Conservation (phyloP, 2,113 vertebrate genomes). For the Erinaceus europaeus region DNA sequence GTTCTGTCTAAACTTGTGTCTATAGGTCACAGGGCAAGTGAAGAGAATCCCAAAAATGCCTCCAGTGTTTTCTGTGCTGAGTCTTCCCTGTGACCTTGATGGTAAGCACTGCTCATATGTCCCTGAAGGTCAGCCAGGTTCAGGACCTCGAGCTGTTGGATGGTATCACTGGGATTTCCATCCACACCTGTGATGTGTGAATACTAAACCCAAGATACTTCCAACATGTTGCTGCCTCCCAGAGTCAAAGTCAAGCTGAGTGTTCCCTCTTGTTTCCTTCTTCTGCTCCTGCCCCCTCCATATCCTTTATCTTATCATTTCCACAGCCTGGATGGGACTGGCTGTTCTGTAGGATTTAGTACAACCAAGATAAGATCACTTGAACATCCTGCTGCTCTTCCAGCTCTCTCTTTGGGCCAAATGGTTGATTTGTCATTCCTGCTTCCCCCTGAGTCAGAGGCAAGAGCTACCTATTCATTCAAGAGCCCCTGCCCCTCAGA, state of each 20-base stretch:
- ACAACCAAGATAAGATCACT: constrained; percentile 29
- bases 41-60: not conserved
- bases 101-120: not conserved
- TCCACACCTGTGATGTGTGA: not conserved
- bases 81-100: not conserved
- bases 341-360: constrained; percentile 24
- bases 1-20: not conserved
- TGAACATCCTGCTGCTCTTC: constrained; percentile 6
- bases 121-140: not conserved
- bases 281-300: not conserved
- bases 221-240: not conserved
- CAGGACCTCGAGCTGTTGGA: not conserved
- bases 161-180: not conserved
- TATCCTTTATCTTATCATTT: constrained; percentile 41
- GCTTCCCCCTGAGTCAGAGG: not conserved
- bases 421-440: constrained; percentile 7
- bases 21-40: not conserved
- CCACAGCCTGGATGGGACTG: not conserved
- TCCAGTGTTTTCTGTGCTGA: not conserved
- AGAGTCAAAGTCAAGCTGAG: constrained; percentile 7
- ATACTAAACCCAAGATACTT: not conserved
- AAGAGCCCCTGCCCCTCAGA: not conserved
- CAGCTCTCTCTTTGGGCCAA: not conserved
- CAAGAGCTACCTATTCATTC: not conserved
- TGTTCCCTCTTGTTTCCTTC: not conserved